Evolutionary conservation across 2,113 vertebrate genomes (phyloP), one percentile per base, ranked within the genome.

Genomic region (Ariopsis seemanni): DNA sequence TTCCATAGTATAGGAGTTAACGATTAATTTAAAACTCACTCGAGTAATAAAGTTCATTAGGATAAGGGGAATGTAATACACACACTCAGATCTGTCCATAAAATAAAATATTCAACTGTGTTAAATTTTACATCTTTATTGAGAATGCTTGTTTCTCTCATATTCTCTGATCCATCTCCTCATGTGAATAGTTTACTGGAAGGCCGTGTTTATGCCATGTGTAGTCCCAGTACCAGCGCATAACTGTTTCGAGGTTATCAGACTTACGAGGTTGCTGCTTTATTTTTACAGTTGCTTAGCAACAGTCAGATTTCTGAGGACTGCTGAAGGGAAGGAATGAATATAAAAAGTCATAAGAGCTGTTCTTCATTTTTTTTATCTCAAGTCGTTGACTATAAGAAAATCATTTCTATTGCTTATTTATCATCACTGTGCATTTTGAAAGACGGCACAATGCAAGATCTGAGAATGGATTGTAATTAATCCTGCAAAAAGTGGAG

Each of bases 201-300:
- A 55, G 15, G 25, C 81, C 34, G 58, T 81, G 65, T 87, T 79
- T 85, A 69, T 53, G n/a, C 65, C 50, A 72, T 83, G 86, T 81
- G 88, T 78, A 86, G 85, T 83, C 83, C 79, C 84, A 83, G 82
- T 79, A 87, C 71, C 81, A 89, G 87, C 89, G 62, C 57, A 84
- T 84, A 83, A 90, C 82, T 86, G 90, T 89, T 91, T 84, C 79
- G 87, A 91, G 87, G 92, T 89, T 92, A 91, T 90, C 82, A 91
- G 91, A 92, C 92, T 93, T 91, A 88, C 85, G 89, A 92, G 93
- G 83, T 89, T 74, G 87, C 90, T 92, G 87, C 85, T 91, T 92
- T 87, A 93, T 93, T 94, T 85, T 95, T 93, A 93, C 94, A 94
- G 95, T 95, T 95, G 94, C 95, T 91, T 91, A 95, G 95, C 95